Evolutionary conservation across 2,797 vertebrate species (phyloP), one percentile per base, ranked within the genome.

Genomic region (Clamator glandarius): DNA sequence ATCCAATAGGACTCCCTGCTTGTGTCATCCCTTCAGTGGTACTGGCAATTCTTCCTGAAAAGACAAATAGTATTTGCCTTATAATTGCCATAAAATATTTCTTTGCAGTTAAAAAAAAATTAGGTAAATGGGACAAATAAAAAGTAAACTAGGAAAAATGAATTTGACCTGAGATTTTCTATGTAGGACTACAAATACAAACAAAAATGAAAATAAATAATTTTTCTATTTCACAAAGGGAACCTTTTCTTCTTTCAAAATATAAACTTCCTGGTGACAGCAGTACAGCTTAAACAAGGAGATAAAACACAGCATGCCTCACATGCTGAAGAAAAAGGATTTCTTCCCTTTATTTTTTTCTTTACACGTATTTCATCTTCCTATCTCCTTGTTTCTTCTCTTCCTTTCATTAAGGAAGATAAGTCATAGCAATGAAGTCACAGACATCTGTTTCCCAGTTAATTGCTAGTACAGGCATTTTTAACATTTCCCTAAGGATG

Each of bases 401-500:
- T 76, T 92, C 52, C 74, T 89, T 70, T 85, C 67, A 84, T 84
- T 78, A 75, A 55, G 46, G 42, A 81, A 72, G 46, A 70, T 68
- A 79, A 93, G 70, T 66, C 57, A 55, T 6, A 62, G 36, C 42
- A 95, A 36, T 57, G 77, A 87, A 89, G 81, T 67, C 68, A 59
- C 25, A 85, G 70, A 80, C 78, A 94, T 58, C 84, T 87, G 87
- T 80, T 93, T 87, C 62, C 57, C 69, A 76, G 42, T 76, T 96
- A 96, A 94, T 90, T 90, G 87, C 62, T 41, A 28, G 74, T 77
- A 84, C 91, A 95, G 39, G 29, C 19, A n/a, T 48, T 95, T 94
- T 76, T 62, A 81, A 24, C 10, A 25, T 81, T 90, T 95, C 83
- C 92, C 92, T 46, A 74, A 82, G 77, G 80, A 51, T 48, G 50